Percentiles rank a stretch among this genome's conserved stretches.
Conservation (phyloP, 2,888 invertebrate species). For the Sipunculus nudus region DNA sequence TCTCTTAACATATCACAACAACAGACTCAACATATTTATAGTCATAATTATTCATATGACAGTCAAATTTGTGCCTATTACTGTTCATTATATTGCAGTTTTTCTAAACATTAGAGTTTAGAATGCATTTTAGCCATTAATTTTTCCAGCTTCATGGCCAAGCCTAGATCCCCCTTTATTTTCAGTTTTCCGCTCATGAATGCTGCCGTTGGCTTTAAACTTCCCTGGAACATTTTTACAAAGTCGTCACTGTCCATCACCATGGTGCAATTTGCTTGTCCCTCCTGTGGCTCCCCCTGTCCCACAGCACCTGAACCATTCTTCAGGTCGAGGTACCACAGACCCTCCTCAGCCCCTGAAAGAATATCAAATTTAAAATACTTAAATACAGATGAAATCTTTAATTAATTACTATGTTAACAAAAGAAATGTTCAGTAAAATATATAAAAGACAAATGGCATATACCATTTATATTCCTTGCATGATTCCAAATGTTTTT, state of each 20-base stretch:
- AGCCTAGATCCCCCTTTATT: constrained; percentile 88
- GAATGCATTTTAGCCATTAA: constrained; percentile 52
- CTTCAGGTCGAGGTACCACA: constrained; percentile 90
- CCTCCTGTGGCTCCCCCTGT: constrained; percentile 76
- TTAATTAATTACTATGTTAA: too few species aligned
- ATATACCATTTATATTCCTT: too few species aligned
- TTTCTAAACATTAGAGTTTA: constrained; percentile 14
- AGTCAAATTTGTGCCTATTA: too few species aligned
- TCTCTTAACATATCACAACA: too few species aligned
- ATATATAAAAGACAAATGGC: too few species aligned
- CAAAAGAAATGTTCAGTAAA: too few species aligned
- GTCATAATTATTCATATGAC: too few species aligned
- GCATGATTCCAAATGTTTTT: too few species aligned
- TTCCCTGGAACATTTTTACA: constrained; percentile 73
- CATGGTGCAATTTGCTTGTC: constrained; percentile 81
- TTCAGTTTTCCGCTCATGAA: constrained; percentile 97
- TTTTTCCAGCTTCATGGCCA: constrained; percentile 90
- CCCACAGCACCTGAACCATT: constrained; percentile 83
- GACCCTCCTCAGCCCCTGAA: constrained; percentile 75
- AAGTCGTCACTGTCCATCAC: constrained; percentile 78
- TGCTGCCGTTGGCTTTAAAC: constrained; percentile 89
- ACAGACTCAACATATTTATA: too few species aligned
- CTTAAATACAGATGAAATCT: too few species aligned
- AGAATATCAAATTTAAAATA: too few species aligned
- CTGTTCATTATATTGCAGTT: too few species aligned